A percentile compares a stretch with the other conserved stretches of the same genome.
phyloP scores from a whole-genome alignment of 2,797 vertebrate genomes.

The Pipistrellus nathusii region DNA sequence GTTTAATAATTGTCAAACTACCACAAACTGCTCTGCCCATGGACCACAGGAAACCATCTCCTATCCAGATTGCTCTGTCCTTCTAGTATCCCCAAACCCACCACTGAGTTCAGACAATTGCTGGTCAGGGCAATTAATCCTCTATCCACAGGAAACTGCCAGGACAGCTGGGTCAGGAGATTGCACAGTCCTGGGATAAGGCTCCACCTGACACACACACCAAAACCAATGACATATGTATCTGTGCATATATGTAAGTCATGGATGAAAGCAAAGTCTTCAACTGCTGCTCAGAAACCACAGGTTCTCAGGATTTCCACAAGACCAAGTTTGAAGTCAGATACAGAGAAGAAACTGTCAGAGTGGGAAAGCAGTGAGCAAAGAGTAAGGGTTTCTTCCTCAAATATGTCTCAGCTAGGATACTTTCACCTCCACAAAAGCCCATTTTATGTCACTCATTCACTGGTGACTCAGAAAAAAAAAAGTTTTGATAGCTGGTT shows the following conservation, averaged over 20 bases:
- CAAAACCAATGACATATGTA: not conserved
- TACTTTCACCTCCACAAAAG: not conserved
- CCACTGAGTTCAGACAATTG: not conserved
- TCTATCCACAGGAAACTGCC: not conserved
- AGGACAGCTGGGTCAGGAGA: not conserved
- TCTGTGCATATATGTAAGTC: not conserved
- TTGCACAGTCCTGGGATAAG: not conserved
- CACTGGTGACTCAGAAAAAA: not conserved
- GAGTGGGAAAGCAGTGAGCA: not conserved
- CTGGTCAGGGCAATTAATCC: not conserved
- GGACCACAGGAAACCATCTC: not conserved
- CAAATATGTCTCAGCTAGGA: not conserved
- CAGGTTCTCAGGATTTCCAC: not conserved
- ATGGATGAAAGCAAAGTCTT: not conserved
- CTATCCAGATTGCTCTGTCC: not conserved
- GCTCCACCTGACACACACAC: not conserved
- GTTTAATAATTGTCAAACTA: not conserved
- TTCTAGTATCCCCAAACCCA: not conserved
- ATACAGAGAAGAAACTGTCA: not conserved
- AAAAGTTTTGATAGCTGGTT: not conserved
- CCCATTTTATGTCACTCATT: not conserved
- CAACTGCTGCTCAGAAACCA: not conserved
- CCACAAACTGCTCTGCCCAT: not conserved
- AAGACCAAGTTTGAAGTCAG: not conserved
- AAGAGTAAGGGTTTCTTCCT: not conserved